These are phyloP conservation scores for Mus musculus DNA, from an alignment of 2,113 vertebrate genomes.

Conservation along the genomic window DNA sequence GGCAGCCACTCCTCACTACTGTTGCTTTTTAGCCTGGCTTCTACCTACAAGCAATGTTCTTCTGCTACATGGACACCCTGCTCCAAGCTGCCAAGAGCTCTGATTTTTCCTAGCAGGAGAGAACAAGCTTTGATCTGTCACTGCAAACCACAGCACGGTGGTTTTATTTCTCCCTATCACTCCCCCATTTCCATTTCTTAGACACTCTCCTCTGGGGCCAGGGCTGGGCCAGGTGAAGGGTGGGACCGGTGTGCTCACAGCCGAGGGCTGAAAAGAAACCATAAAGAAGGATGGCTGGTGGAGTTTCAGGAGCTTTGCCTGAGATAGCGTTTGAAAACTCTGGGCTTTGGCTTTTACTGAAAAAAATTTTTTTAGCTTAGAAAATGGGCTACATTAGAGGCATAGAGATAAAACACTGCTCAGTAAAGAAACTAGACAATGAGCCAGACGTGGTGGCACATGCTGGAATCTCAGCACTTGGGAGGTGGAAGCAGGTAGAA, in stretches of 20 bases:
- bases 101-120: conserved; percentile 47
- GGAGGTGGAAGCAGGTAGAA: neutral
- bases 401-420: conserved; percentile 13
- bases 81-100: conserved; percentile 28
- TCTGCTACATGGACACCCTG: conserved; percentile 21
- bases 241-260: neutral
- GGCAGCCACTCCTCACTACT: neutral
- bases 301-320: conserved; percentile 3
- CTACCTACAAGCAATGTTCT: conserved; percentile 47
- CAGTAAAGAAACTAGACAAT: conserved; percentile 11
- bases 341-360: conserved; percentile 18
- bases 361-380: conserved; percentile 39
- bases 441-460: neutral
- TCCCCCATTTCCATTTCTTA: neutral
- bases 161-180: neutral
- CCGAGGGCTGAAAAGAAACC: neutral
- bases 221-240: conserved; percentile 11
- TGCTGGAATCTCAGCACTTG: neutral
- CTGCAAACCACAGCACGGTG: conserved; percentile 14
- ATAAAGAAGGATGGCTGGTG: neutral
- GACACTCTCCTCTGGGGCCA: neutral
- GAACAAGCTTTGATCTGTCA: conserved; percentile 57
- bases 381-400: conserved; percentile 23
- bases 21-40: conserved; percentile 48
- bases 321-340: conserved; percentile 1